Evolutionary conservation across 1,140 invertebrate species (phyloP).

Genomic region (Steinernema khuongi): DNA sequence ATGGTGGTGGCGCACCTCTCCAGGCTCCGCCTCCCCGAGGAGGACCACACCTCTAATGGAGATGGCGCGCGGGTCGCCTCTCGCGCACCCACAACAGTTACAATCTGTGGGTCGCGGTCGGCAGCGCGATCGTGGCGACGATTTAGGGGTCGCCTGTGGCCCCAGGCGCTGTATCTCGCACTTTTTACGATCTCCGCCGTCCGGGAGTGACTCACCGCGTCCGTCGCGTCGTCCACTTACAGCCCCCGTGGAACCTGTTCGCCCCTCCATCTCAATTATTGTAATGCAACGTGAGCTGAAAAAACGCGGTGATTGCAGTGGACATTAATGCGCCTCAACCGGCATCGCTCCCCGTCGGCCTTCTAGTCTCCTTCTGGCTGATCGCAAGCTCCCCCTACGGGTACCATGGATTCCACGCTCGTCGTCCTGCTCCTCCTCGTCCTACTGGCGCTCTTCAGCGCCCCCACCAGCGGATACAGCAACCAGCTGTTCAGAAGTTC

Average conservation of each 20-base stretch:
- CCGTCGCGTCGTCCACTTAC: not conserved
- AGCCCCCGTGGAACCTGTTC: constrained; percentile 5
- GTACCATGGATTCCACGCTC: constrained; percentile 10
- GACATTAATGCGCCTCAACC: constrained; percentile 9
- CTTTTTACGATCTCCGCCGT: not conserved
- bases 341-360: constrained; percentile 2
- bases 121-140: not conserved
- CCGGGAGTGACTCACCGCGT: not conserved
- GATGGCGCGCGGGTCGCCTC: not conserved
- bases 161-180: not conserved
- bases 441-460: not conserved
- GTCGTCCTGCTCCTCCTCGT: not conserved
- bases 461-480: not conserved
- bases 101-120: not conserved
- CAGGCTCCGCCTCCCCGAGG: not conserved
- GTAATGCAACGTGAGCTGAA: not conserved
- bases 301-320: not conserved
- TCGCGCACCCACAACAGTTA: constrained; percentile 14
- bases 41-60: constrained; percentile 16
- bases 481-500: not conserved
- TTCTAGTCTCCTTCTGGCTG: constrained; percentile 6
- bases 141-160: not conserved
- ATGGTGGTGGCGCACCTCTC: too few relatives aligned
- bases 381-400: not conserved
- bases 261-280: constrained; percentile 7